Conservation (phyloP, 2,113 vertebrate species). For the Chunga burmeisteri region DNA sequence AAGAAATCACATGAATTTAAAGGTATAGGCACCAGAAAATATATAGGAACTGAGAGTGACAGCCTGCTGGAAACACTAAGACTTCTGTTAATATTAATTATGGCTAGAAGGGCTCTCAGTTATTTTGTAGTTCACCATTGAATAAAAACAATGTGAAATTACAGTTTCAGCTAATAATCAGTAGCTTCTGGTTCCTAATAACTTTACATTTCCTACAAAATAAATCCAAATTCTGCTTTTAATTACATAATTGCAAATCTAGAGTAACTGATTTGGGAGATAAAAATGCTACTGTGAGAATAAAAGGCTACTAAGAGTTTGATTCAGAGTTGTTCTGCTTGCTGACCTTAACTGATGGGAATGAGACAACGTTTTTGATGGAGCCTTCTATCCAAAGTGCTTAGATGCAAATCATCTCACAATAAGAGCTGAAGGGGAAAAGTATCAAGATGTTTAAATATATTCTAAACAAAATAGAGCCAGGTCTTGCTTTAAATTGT, state of each 20-base stretch:
- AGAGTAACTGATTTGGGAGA: not conserved
- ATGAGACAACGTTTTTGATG: not conserved
- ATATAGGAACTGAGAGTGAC: not conserved
- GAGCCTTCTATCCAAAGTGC: not conserved
- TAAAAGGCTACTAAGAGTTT: not conserved
- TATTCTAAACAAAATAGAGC: not conserved
- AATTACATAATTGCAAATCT: not conserved
- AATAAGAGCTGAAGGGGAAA: not conserved
- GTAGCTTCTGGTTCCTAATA: not conserved
- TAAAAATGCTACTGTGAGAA: not conserved
- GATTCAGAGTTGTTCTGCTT: not conserved
- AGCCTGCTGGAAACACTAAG: not conserved
- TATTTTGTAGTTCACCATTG: not conserved
- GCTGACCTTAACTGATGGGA: not conserved
- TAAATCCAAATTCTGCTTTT: not conserved
- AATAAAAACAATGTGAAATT: not conserved
- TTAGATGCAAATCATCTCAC: not conserved
- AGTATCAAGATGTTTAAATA: not conserved
- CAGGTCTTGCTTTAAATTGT: not conserved
- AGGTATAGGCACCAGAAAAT: not conserved
- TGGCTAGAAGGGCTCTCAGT: not conserved
- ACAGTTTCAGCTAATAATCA: not conserved
- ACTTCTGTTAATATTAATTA: not conserved
- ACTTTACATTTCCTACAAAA: not conserved
- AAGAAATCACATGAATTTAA: not conserved